Base-by-base conservation (phyloP, 2,888 invertebrate species). In the Parapristionchus giblindavisi region DNA sequence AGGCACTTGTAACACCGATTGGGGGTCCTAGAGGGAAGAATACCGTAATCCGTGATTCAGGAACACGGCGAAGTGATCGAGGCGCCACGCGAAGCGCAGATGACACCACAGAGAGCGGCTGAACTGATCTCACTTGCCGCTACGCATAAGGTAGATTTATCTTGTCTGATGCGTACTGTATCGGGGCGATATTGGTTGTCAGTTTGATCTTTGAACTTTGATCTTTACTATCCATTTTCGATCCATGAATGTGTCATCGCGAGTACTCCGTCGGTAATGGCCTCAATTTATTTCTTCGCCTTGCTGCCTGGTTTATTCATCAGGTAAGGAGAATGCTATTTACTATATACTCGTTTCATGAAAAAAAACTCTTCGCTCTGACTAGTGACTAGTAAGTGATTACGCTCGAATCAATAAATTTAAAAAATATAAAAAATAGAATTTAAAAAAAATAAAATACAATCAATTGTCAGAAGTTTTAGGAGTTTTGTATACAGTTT, bases 81-180 rank as follows among this genome's bases (percentile, higher is more conserved):
- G 2, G 63, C 51, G n/a, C 70, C 60, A 14, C 61, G 63, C 1
- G 34, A 48, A 14, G 48, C 61, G 0, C 76, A 76, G 54, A 76
- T 76, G 76, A 27, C 54, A 8, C 60, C 71, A 14, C 56, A 76
- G 32, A 38, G 58, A 48, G 70, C 70, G 1, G 76, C 72, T 17
- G 29, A 76, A 24, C 27, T 76, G 14, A 76, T 76, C 43, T 76
- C 71, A 43, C 40, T 71, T 3, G 76, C 76, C 1, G 72, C 76
- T n/a, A 54, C 58, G 27, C 63, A 76, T 54, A 40, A 71, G 48
- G 54, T 71, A 5, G 34, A n/a, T 65, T 11, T 48, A 27, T 14
- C 14, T n/a, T n/a, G n/a, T n/a, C n/a, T n/a, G n/a, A 48, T 48
- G 21, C 14, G 21, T 56, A 11, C 56, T 56, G 8, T 21, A 24